Percentiles rank a stretch among this genome's conserved stretches.
Conservation (phyloP, 1,140 invertebrate species). For the Charaxes varanes region DNA sequence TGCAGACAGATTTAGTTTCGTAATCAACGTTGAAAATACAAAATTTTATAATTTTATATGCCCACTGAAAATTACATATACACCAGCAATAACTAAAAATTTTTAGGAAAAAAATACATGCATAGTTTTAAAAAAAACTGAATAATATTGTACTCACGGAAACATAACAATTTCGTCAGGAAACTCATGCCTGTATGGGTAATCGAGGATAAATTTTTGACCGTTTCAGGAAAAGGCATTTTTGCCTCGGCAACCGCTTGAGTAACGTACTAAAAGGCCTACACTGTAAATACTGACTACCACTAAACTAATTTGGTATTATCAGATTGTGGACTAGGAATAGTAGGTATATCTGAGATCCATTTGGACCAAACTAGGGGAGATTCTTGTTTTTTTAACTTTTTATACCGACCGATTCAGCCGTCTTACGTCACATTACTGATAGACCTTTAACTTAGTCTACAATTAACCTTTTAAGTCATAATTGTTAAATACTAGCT, state of each 20-base stretch:
- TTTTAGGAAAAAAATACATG: too few species aligned
- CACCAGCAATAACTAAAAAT: too few species aligned
- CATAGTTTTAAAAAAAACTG: constrained; percentile 8
- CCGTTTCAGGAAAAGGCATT: constrained; percentile 14
- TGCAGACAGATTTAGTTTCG: too few species aligned
- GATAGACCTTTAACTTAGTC: too few species aligned
- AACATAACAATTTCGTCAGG: constrained; percentile 47
- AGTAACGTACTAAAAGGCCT: neutral
- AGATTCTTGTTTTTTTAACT: constrained; percentile 44
- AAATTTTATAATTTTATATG: too few species aligned
- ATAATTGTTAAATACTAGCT: too few species aligned
- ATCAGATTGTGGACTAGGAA: constrained; percentile 5
- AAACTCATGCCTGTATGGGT: constrained; percentile 31
- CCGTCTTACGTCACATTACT: too few species aligned
- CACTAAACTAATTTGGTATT: constrained; percentile 4
- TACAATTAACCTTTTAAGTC: too few species aligned
- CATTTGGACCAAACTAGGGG: constrained; percentile 30
- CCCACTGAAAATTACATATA: too few species aligned
- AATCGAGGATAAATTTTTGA: constrained; percentile 32
- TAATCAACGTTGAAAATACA: too few species aligned
- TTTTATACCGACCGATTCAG: constrained; percentile 56
- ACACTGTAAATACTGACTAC: constrained; percentile 5
- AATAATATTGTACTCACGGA: constrained; percentile 47
- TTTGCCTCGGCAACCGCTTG: constrained; percentile 3
- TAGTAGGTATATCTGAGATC: constrained; percentile 23